Conservation (phyloP, 1,140 invertebrate species). For the Bradysia coprophila region DNA sequence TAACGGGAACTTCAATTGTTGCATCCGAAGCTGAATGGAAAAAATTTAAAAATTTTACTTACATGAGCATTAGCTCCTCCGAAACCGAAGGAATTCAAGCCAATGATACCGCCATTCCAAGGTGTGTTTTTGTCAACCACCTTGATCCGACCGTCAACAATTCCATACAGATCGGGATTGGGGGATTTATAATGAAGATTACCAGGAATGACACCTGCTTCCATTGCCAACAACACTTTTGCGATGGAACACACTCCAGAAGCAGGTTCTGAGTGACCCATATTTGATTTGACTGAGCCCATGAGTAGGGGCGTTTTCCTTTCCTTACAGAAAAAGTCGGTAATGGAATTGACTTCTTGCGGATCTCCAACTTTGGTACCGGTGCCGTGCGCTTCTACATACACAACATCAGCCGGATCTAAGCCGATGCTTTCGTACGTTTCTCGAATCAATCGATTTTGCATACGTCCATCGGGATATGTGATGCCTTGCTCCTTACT, state of each 20-base stretch:
- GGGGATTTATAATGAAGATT: conserved; percentile 81
- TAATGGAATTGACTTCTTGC: conserved; percentile 87
- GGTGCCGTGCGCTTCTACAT: conserved; percentile 92
- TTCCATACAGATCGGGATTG: conserved; percentile 74
- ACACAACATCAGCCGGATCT: conserved; percentile 62
- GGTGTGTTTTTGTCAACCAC: conserved; percentile 62
- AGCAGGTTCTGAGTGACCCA: conserved; percentile 92
- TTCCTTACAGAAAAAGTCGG: conserved; percentile 76
- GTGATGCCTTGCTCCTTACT: conserved; percentile 80
- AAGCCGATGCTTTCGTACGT: conserved; percentile 66
- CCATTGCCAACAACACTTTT: conserved; percentile 85
- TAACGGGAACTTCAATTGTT: too few species aligned
- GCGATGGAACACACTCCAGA: conserved; percentile 79
- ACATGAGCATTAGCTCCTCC: conserved; percentile 92
- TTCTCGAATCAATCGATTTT: conserved; percentile 69
- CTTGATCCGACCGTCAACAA: conserved; percentile 69
- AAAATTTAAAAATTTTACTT: too few species aligned
- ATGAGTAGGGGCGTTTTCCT: conserved; percentile 64
- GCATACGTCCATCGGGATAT: conserved; percentile 72
- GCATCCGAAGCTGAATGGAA: too few species aligned
- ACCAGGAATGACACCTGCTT: conserved; percentile 62
- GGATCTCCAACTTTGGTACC: conserved; percentile 91
- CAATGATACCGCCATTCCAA: conserved; percentile 73
- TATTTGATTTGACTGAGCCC: conserved; percentile 94
- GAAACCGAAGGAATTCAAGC: conserved; percentile 92